Conservation (phyloP, 2,113 vertebrate genomes). For the Menura novaehollandiae region DNA sequence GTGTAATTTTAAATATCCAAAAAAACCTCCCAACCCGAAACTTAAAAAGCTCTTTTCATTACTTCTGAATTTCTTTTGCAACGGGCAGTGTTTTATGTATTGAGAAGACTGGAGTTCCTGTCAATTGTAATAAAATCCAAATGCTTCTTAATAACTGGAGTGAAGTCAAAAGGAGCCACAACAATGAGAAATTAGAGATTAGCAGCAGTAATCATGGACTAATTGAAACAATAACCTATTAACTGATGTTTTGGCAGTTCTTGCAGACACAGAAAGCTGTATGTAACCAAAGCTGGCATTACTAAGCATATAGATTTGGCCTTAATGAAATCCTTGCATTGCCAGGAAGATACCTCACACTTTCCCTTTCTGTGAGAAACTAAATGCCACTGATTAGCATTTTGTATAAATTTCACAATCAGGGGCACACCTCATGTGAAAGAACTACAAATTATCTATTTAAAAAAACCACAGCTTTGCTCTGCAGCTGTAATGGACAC, state of each 20-base stretch:
- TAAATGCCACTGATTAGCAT: neutral
- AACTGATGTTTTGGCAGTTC: constrained; percentile 47
- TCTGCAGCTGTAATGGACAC: neutral
- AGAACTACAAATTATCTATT: neutral
- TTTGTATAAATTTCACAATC: neutral
- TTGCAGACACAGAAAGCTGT: neutral
- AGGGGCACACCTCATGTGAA: neutral
- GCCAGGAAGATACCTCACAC: neutral
- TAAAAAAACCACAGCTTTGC: neutral
- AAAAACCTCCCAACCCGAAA: neutral
- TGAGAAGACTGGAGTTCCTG: constrained; percentile 49
- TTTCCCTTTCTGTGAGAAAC: neutral
- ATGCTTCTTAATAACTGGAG: constrained; percentile 61
- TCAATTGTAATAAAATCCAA: constrained; percentile 68
- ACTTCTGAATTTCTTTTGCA: constrained; percentile 17
- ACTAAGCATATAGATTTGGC: neutral
- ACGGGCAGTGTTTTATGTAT: constrained; percentile 10
- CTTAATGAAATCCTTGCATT: neutral
- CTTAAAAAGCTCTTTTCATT: constrained; percentile 9
- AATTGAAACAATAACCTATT: constrained; percentile 70
- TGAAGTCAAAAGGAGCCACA: constrained; percentile 58
- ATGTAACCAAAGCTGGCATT: neutral
- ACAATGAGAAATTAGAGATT: constrained; percentile 52
- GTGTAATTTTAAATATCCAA: constrained; percentile 36
- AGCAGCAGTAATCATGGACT: constrained; percentile 60